Percentiles rank a stretch among this genome's conserved stretches.
phyloP scores from a whole-genome alignment of 2,797 vertebrate genomes.

The Valencia hispanica region DNA sequence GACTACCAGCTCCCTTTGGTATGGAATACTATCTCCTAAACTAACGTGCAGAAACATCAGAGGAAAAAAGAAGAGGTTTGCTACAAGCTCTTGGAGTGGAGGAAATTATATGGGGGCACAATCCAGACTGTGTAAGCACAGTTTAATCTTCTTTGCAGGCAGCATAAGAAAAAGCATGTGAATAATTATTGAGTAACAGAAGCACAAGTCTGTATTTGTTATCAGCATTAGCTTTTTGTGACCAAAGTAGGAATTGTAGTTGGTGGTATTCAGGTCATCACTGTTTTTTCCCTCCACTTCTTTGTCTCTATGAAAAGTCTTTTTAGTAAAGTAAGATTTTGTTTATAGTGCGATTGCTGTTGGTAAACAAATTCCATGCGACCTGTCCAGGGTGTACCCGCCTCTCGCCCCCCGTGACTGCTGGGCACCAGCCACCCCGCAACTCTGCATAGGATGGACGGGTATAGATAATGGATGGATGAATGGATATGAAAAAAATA shows the following conservation, averaged over 20 bases:
- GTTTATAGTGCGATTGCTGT: not conserved
- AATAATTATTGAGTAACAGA: constrained; percentile 32
- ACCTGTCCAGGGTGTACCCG: no score
- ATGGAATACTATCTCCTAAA: not conserved
- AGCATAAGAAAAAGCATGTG: constrained; percentile 68
- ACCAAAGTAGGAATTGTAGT: constrained; percentile 44
- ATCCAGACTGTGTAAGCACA: constrained; percentile 18
- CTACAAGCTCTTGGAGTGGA: constrained; percentile 4
- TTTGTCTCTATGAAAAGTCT: not conserved
- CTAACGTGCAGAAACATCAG: not conserved
- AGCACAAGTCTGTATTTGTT: constrained; percentile 52
- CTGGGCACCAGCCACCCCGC: no score
- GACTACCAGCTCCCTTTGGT: not conserved
- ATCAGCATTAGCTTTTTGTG: constrained; percentile 49
- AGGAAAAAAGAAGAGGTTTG: not conserved
- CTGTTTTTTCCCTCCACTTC: not conserved
- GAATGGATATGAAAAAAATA: not conserved
- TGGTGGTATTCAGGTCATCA: constrained; percentile 37
- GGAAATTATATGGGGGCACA: constrained; percentile 14
- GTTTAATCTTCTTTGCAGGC: constrained; percentile 67
- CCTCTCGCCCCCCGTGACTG: no score
- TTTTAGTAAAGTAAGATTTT: constrained; percentile 9
- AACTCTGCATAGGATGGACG: no score
- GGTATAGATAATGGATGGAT: no score
- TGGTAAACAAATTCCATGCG: no score